Evolutionary conservation across 2,113 vertebrate genomes (phyloP).

Genomic region (Tyto alba): DNA sequence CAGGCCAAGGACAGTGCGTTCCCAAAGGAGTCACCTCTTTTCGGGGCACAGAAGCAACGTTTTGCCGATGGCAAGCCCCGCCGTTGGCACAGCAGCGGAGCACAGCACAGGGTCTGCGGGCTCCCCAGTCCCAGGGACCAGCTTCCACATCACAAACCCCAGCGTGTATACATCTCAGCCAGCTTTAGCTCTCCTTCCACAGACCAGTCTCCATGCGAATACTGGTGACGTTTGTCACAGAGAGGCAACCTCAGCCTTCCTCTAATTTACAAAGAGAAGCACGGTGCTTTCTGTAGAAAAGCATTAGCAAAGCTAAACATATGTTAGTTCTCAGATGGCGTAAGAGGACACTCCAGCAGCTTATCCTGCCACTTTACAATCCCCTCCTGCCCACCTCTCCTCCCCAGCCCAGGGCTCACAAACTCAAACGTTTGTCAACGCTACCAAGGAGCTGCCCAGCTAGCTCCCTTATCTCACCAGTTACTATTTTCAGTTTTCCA

Average conservation of each 20-base stretch:
- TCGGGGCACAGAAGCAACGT: background rate
- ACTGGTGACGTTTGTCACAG: background rate
- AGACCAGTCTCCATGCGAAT: accelerated
- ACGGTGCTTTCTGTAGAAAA: background rate
- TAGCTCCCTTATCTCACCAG: background rate
- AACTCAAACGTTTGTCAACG: background rate
- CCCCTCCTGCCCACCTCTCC: background rate
- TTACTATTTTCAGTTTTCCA: background rate
- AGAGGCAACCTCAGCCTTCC: background rate
- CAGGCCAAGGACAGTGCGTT: background rate
- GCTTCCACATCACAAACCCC: accelerated
- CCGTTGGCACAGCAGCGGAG: background rate
- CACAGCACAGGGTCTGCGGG: background rate
- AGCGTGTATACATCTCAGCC: accelerated
- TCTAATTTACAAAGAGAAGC: background rate
- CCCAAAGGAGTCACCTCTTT: background rate
- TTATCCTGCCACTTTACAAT: background rate
- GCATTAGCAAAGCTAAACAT: background rate
- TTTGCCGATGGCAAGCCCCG: background rate
- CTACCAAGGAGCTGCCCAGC: background rate
- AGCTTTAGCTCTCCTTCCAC: background rate
- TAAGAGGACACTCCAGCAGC: background rate
- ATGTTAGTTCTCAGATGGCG: accelerated
- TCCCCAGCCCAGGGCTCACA: background rate
- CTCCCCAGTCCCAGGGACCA: background rate